Conservation (phyloP, 2,888 invertebrate genomes). For the Augiades crinisus region DNA sequence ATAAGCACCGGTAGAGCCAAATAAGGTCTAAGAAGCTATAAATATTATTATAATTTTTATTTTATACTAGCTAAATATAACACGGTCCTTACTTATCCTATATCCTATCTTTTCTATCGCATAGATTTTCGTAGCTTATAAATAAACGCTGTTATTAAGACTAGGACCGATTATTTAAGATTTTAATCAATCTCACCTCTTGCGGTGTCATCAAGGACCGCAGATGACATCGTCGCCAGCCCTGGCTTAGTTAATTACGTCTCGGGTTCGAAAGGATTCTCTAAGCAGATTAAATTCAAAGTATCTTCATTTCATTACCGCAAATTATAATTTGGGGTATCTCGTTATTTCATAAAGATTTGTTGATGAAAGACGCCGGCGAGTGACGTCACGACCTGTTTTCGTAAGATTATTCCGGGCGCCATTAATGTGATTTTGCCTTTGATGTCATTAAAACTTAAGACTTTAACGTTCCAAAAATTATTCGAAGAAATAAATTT, state of each 20-base stretch:
- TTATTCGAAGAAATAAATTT: too few species aligned
- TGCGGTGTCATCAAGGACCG: conserved; percentile 18
- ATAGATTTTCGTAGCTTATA: too few species aligned
- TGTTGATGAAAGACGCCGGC: conserved; percentile 23
- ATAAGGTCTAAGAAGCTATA: too few species aligned
- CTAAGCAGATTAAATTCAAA: conserved; percentile 37
- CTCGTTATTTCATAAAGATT: conserved; percentile 28
- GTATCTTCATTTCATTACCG: conserved; percentile 39
- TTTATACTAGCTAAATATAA: too few species aligned
- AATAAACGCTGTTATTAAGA: too few species aligned
- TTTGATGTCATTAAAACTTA: conserved; percentile 17
- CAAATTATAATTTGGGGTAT: conserved; percentile 34
- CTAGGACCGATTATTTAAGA: conserved; percentile 24
- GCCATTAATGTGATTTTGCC: conserved; percentile 18
- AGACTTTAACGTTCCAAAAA: too few species aligned
- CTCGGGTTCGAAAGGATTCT: conserved; percentile 29
- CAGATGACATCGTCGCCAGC: conserved; percentile 11
- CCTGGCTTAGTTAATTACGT: conserved; percentile 26
- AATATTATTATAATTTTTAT: too few species aligned
- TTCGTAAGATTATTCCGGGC: conserved; percentile 15
- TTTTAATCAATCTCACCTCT: conserved; percentile 28
- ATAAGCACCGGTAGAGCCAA: too few species aligned
- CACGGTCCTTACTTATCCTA: too few species aligned
- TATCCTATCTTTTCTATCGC: too few species aligned
- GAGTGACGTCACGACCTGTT: conserved; percentile 18